A percentile compares a stretch with the other conserved stretches of the same genome.
These are phyloP conservation scores for Austrolebias charrua DNA, from an alignment of 2,797 vertebrate species.

Conservation along the genomic window DNA sequence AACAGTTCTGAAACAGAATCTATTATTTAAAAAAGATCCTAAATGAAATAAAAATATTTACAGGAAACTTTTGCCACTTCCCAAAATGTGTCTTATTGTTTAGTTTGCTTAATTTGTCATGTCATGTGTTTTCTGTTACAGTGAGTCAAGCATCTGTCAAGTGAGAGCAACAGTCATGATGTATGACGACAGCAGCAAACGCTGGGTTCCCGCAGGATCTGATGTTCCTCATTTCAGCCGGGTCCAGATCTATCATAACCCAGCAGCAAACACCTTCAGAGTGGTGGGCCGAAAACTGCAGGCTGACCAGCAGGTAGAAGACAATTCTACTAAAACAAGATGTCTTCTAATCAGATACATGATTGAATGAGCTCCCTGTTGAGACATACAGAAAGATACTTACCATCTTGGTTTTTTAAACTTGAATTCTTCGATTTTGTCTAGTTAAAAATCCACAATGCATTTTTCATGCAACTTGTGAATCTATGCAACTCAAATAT, in stretches of 20 bases:
- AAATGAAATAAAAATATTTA: too few relatives aligned
- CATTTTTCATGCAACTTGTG: too few relatives aligned
- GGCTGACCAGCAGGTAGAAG: constrained; percentile 89
- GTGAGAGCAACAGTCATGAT: constrained; percentile 94
- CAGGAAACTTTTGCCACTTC: too few relatives aligned
- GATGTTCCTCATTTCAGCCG: constrained; percentile 87
- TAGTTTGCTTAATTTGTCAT: too few relatives aligned
- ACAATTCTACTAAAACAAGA: not conserved
- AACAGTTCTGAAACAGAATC: too few relatives aligned
- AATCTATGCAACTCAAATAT: too few relatives aligned
- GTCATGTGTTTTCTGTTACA: constrained; percentile 44
- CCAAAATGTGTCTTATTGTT: too few relatives aligned
- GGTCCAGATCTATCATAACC: constrained; percentile 92
- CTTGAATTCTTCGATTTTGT: too few relatives aligned
- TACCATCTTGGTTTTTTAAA: too few relatives aligned
- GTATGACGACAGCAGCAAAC: constrained; percentile 90
- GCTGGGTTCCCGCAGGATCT: constrained; percentile 90
- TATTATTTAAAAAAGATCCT: too few relatives aligned
- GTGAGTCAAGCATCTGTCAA: constrained; percentile 95
- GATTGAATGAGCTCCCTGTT: too few relatives aligned
- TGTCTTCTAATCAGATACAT: not conserved
- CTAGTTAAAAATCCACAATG: too few relatives aligned
- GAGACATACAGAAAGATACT: not conserved
- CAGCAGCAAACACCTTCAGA: constrained; percentile 85
- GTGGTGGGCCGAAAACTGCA: constrained; percentile 94